Percentiles rank a stretch among this genome's conserved stretches.
Evolutionary conservation across 2,888 invertebrate genomes (phyloP).

Genomic region (Volucella bombylans): DNA sequence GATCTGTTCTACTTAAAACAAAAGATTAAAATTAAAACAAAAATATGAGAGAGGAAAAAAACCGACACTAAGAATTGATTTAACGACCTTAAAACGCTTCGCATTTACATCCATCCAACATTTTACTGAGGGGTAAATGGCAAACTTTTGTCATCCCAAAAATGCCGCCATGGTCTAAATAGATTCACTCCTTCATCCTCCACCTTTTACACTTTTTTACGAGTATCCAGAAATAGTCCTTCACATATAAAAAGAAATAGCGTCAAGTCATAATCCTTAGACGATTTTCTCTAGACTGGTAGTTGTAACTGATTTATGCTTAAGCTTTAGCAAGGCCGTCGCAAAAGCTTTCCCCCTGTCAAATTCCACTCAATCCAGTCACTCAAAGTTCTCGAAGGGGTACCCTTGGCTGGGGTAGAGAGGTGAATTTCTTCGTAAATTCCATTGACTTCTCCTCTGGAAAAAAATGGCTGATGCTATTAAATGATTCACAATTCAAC

Average conservation of each 20-base stretch:
- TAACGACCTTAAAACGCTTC: constrained; percentile 70
- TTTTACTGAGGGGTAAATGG: constrained; percentile 51
- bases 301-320: constrained; percentile 22
- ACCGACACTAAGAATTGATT: constrained; percentile 68
- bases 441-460: neutral
- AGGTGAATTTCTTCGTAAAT: constrained; percentile 7
- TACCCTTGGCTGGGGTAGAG: neutral
- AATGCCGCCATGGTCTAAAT: constrained; percentile 31
- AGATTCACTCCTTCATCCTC: constrained; percentile 30
- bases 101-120: constrained; percentile 59
- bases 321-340: constrained; percentile 61
- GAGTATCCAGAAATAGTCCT: neutral
- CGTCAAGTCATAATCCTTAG: constrained; percentile 48
- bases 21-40: constrained; percentile 16
- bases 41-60: constrained; percentile 11
- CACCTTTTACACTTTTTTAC: neutral
- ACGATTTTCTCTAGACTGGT: constrained; percentile 47
- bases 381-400: constrained; percentile 49
- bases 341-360: constrained; percentile 19
- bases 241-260: constrained; percentile 8
- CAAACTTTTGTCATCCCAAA: constrained; percentile 56
- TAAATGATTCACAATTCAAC: neutral
- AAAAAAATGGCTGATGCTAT: neutral
- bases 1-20: constrained; percentile 28
- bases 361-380: constrained; percentile 65